phyloP scores from a whole-genome alignment of 64 coral and sea anemone genomes.

The Porites lutea region DNA sequence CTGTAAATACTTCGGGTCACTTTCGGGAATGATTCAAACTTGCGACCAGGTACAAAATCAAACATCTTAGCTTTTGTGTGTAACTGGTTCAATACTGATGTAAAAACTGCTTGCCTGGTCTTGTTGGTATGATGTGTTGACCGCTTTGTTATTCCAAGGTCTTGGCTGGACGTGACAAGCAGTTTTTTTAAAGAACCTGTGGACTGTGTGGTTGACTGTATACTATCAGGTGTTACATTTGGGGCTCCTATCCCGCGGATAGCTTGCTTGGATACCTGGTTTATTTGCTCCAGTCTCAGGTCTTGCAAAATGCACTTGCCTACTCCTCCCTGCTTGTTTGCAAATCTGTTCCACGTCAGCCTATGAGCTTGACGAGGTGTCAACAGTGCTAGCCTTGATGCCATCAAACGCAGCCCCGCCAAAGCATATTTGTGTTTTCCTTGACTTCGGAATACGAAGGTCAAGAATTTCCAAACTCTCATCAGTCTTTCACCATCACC shows the following conservation, averaged over 20 bases:
- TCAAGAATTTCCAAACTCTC: constrained; percentile 76
- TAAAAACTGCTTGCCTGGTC: constrained; percentile 46
- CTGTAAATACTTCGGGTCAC: constrained; percentile 46
- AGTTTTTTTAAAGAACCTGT: constrained; percentile 62
- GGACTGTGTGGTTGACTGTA: constrained; percentile 56
- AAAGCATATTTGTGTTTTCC: constrained; percentile 71
- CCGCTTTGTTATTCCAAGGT: constrained; percentile 27
- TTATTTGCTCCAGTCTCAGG: constrained; percentile 66
- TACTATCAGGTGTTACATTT: constrained; percentile 48
- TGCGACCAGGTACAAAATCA: constrained; percentile 39
- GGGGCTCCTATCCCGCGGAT: constrained; percentile 57
- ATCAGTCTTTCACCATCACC: constrained; percentile 70
- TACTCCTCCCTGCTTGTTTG: constrained; percentile 50
- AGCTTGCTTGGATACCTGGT: constrained; percentile 50
- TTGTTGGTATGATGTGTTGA: constrained; percentile 61
- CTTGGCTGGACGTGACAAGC: constrained; percentile 45
- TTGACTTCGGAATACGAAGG: constrained; percentile 61
- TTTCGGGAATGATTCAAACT: constrained; percentile 59
- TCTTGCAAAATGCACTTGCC: constrained; percentile 64
- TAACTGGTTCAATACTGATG: constrained; percentile 59
- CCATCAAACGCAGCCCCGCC: constrained; percentile 59
- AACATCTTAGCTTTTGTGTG: constrained; percentile 28
- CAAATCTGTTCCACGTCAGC: constrained; percentile 77
- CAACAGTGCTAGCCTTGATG: constrained; percentile 57
- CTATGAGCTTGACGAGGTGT: constrained; percentile 48